A percentile compares a stretch with the other conserved stretches of the same genome.
These are phyloP conservation scores for Sylvicola fuscatus DNA, from an alignment of 2,888 invertebrate genomes.

Conservation along the genomic window DNA sequence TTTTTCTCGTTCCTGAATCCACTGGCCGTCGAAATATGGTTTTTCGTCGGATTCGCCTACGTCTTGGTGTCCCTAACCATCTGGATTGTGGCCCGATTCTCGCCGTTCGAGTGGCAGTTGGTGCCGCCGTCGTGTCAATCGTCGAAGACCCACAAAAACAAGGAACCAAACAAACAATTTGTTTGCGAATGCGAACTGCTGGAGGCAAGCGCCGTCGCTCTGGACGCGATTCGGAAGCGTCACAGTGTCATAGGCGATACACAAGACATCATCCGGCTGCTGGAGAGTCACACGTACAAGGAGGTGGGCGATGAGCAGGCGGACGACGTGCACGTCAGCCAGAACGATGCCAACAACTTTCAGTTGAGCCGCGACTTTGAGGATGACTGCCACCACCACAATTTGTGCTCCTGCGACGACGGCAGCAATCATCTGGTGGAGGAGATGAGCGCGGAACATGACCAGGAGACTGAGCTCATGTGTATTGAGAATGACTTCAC, in stretches of 20 bases:
- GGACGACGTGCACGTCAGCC: no score
- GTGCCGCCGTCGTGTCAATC: slow-evolving; percentile 17
- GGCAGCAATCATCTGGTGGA: neutral
- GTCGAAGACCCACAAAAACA: slow-evolving; percentile 25
- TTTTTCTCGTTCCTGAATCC: slow-evolving; percentile 74
- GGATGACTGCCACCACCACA: no score
- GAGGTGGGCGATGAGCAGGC: no score
- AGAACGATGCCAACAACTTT: no score
- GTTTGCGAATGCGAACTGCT: no score
- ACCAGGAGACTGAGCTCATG: slow-evolving; percentile 14
- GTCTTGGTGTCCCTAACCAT: slow-evolving; percentile 57
- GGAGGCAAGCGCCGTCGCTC: no score
- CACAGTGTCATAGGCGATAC: no score
- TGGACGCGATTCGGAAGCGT: no score
- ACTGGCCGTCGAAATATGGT: slow-evolving; percentile 67
- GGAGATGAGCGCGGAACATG: slow-evolving; percentile 3
- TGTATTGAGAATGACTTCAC: slow-evolving; percentile 60
- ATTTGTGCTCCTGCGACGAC: no score
- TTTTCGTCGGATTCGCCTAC: slow-evolving; percentile 58
- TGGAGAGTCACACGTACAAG: no score
- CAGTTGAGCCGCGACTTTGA: neutral
- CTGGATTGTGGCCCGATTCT: slow-evolving; percentile 69
- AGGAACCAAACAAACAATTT: no score
- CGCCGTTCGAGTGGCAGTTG: slow-evolving; percentile 63
- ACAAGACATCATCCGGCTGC: no score